A percentile compares a stretch with the other conserved stretches of the same genome.
These are phyloP conservation scores for Corydoras maculifer DNA, from an alignment of 2,113 vertebrate genomes.

Conservation along the genomic window DNA sequence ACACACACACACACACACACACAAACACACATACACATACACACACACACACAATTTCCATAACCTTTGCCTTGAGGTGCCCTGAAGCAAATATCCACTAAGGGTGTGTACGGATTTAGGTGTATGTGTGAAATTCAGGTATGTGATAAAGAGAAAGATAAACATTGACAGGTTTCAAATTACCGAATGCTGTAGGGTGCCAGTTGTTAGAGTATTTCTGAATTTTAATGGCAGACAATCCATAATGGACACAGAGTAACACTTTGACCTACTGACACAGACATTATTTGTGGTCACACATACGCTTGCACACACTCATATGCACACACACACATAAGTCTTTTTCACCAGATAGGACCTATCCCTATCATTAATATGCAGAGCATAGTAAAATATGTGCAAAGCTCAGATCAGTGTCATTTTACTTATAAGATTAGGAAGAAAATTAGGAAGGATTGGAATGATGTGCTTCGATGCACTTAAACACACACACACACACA, in stretches of 20 bases:
- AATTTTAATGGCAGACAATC: slow-evolving; percentile 20
- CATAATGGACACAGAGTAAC: slow-evolving; percentile 27
- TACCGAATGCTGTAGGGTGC: slow-evolving; percentile 33
- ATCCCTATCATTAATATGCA: too few relatives aligned
- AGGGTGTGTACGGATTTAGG: slow-evolving; percentile 40
- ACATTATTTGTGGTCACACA: not conserved
- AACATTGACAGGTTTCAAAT: slow-evolving; percentile 44
- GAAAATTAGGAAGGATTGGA: slow-evolving; percentile 12
- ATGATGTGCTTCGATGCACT: slow-evolving; percentile 1
- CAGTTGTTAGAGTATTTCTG: slow-evolving; percentile 23
- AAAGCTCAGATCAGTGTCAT: slow-evolving; percentile 11
- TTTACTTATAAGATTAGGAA: slow-evolving; percentile 19
- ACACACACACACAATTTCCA: slow-evolving; percentile 23
- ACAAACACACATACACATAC: slow-evolving; percentile 21
- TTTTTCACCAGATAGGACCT: too few relatives aligned
- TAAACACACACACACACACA: not conserved
- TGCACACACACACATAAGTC: not conserved
- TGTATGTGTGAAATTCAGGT: slow-evolving; percentile 37
- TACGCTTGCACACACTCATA: slow-evolving; percentile 22
- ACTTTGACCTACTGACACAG: not conserved
- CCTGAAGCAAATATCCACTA: slow-evolving; percentile 41
- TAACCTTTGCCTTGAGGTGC: slow-evolving; percentile 34
- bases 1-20: slow-evolving; percentile 20
- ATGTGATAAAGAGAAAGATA: slow-evolving; percentile 13
- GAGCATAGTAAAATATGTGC: not conserved